Evolutionary conservation across 2,797 vertebrate species (phyloP), one percentile per base, ranked within the genome.

Genomic region (Sebastes matsubarae): DNA sequence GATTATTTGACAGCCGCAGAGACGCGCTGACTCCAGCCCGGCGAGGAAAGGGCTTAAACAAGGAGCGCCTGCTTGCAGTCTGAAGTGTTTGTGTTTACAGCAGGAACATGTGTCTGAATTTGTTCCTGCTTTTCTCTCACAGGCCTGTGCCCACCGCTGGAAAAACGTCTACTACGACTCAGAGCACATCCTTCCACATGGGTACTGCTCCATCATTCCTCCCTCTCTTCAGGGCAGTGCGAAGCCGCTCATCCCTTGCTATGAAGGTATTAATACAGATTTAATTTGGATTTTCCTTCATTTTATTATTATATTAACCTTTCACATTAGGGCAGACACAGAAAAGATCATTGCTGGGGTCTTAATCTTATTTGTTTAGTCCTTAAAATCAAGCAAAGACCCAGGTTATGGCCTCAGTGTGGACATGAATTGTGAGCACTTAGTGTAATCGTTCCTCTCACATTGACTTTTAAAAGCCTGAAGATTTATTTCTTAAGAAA

Each of bases 71-170:
- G 68, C 59, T 57, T 79, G 50, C 30, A 50, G 69, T 55, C 57
- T 72, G 55, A 79, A 38, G 64, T 75, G 80, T 86, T 83, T 77
- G 72, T 89, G 75, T 89, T 88, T 82, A 77, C 81, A 20, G 65
- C 72, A 10, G 38, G 57, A 65, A 18, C 61, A 10, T 66, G 57
- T 69, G 73, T 73, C 80, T 80, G 72, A 87, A 68, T 73, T 25
- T 60, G 38, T 24, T 72, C 2, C 3, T 76, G 30, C 73, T 71
- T 68, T 64, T 86, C 72, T 79, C 82, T 54, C 74, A 9, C 82
- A 99, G 99, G 99, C 98, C 5, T 99, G 99, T n/a, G 99, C 98
- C 0, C 99, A 99, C 86, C 98, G 98, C 76, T 99, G 98, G 99
- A 99, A 99, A 90, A 99, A 99, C 65, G 96, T 99, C 79, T 99